Conservation (phyloP, 2,888 invertebrate species). For the Caenorhabditis virilis region DNA sequence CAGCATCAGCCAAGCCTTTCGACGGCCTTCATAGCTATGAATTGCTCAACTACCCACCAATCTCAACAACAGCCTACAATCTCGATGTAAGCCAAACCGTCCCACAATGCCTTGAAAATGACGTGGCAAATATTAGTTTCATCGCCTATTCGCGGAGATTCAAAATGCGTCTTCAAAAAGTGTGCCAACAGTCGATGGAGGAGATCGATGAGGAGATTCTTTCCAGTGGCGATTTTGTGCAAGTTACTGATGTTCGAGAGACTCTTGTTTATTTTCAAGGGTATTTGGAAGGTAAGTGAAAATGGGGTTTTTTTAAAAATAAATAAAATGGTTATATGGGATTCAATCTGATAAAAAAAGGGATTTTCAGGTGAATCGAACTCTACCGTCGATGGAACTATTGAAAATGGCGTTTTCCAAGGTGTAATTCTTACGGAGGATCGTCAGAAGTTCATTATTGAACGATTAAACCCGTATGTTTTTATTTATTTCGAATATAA, state of each 20-base stretch:
- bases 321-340: not conserved
- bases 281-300: conserved; percentile 2
- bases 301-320: too few relatives aligned
- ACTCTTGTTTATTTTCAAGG: conserved; percentile 5
- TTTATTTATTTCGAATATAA: not conserved
- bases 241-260: not conserved
- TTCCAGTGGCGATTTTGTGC: not conserved
- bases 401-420: conserved; percentile 7
- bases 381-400: conserved; percentile 8
- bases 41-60: not conserved
- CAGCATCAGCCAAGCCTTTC: not conserved
- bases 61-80: not conserved
- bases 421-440: conserved; percentile 4
- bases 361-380: conserved; percentile 2
- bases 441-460: conserved; percentile 1
- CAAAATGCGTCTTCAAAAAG: conserved; percentile 1
- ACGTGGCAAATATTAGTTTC: not conserved
- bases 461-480: conserved; percentile 5
- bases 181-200: conserved; percentile 1
- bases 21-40: conserved; percentile 5
- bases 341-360: too few relatives aligned
- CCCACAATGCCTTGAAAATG: conserved; percentile 3
- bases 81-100: not conserved
- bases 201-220: conserved; percentile 3
- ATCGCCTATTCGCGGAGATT: not conserved